Percentiles rank a stretch among this genome's conserved stretches.
Conservation (phyloP, 2,113 vertebrate genomes). For the Castor canadensis region DNA sequence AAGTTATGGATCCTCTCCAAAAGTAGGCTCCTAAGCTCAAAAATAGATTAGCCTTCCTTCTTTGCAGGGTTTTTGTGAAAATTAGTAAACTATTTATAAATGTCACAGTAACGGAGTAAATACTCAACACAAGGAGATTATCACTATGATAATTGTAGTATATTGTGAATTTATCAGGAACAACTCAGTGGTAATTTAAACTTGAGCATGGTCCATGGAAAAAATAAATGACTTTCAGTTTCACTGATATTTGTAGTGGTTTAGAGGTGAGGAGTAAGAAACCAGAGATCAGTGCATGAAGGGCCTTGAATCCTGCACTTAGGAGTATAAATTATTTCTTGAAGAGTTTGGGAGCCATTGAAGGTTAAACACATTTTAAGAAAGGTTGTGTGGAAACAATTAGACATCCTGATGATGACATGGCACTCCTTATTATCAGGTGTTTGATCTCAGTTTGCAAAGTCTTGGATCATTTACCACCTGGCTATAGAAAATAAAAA, state of each 20-base stretch:
- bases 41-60: neutral
- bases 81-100: neutral
- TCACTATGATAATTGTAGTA: neutral
- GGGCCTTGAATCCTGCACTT: neutral
- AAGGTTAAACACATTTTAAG: neutral
- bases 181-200: neutral
- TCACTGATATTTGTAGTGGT: neutral
- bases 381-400: neutral
- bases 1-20: neutral
- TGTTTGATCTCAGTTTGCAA: neutral
- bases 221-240: neutral
- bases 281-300: neutral
- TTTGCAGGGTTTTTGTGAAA: neutral
- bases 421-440: neutral
- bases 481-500: conserved; percentile 43
- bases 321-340: neutral
- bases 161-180: neutral
- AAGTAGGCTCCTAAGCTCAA: neutral
- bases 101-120: neutral
- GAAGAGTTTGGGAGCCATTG: neutral
- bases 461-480: conserved; percentile 35
- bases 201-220: neutral
- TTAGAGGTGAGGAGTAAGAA: neutral
- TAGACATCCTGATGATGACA: neutral
- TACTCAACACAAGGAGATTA: neutral